These are phyloP conservation scores for Plectropomus leopardus DNA, from an alignment of 2,113 vertebrate species.

Conservation along the genomic window DNA sequence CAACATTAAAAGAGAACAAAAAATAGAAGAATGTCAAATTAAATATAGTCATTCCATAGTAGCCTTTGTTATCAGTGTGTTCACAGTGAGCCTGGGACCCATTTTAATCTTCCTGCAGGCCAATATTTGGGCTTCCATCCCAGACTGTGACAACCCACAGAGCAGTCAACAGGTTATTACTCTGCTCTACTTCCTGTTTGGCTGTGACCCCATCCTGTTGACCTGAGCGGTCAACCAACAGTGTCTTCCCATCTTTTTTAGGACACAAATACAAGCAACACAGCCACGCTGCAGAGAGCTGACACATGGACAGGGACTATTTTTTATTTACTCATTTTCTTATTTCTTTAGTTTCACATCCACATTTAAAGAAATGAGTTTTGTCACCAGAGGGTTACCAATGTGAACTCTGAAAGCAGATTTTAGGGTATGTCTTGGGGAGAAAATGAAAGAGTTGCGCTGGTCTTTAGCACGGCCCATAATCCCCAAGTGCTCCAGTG, in stretches of 20 bases:
- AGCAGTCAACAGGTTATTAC: slow-evolving; percentile 45
- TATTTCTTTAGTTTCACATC: not conserved
- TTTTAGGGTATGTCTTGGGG: slow-evolving; percentile 7
- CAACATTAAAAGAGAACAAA: not conserved
- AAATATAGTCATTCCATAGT: not conserved
- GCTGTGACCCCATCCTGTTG: slow-evolving; percentile 53
- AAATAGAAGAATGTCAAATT: not conserved
- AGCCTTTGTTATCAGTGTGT: not conserved
- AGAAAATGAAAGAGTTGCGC: slow-evolving; percentile 21
- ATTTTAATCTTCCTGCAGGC: not conserved
- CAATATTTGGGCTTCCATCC: not conserved
- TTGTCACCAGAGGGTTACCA: not conserved
- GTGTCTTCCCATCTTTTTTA: slow-evolving; percentile 17
- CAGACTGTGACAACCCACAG: not conserved
- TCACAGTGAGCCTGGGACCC: not conserved
- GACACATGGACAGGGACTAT: not conserved
- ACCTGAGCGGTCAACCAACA: slow-evolving; percentile 4
- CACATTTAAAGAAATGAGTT: not conserved
- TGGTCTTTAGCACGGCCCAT: not conserved
- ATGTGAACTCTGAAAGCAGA: not conserved
- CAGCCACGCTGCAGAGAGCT: not conserved
- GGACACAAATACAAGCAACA: slow-evolving; percentile 8
- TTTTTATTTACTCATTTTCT: not conserved
- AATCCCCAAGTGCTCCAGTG: not conserved
- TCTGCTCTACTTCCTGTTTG: slow-evolving; percentile 51